These are phyloP conservation scores for Trematomus loennbergii DNA, from an alignment of 2,113 vertebrate genomes.

Conservation along the genomic window DNA sequence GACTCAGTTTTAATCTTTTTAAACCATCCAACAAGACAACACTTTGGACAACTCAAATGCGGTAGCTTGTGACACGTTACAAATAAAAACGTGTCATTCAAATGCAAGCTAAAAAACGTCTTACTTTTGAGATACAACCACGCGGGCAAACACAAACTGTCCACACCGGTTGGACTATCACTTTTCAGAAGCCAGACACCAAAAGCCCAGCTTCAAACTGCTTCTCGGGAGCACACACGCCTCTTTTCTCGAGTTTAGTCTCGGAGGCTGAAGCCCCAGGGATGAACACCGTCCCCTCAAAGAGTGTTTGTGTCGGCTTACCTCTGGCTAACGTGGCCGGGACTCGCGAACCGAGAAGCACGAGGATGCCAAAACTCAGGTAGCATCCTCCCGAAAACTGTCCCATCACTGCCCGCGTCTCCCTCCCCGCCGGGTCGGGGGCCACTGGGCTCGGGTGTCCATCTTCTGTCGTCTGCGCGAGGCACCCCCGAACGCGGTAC, in stretches of 20 bases:
- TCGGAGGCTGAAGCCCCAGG: background rate
- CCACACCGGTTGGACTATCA: background rate
- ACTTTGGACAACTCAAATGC: background rate
- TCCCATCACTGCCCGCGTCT: constrained; percentile 75
- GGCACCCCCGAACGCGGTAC: constrained; percentile 41
- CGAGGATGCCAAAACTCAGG: constrained; percentile 72
- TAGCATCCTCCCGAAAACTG: constrained; percentile 74
- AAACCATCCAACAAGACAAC: background rate
- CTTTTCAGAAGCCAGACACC: background rate
- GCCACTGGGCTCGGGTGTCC: constrained; percentile 59
- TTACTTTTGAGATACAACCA: background rate
- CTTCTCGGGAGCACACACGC: background rate
- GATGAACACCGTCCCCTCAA: background rate
- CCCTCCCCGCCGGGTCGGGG: constrained; percentile 70
- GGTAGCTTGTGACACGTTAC: background rate
- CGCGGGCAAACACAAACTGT: background rate
- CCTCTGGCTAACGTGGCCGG: constrained; percentile 69
- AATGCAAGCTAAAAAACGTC: background rate
- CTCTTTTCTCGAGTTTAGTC: constrained; percentile 10
- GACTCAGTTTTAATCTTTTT: background rate
- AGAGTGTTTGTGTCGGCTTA: constrained; percentile 49
- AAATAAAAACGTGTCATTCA: constrained; percentile 11
- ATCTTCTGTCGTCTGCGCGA: constrained; percentile 58
- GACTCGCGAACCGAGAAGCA: constrained; percentile 61
- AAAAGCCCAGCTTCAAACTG: background rate